These are phyloP conservation scores for Alexandromys fortis DNA, from an alignment of 2,113 vertebrate species.

Conservation along the genomic window DNA sequence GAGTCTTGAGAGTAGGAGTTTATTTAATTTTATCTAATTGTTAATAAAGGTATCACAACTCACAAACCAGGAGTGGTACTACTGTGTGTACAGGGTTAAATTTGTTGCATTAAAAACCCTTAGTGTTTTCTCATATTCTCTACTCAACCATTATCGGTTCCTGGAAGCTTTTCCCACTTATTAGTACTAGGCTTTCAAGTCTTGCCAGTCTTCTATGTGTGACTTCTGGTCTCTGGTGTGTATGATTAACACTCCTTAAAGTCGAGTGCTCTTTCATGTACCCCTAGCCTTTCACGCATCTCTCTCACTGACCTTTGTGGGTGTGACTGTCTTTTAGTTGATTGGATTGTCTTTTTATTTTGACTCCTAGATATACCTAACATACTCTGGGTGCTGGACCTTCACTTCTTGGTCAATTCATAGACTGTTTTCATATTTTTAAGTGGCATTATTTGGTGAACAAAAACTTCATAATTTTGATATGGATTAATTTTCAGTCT, in stretches of 20 bases:
- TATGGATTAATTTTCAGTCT: not conserved
- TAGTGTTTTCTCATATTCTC: not conserved
- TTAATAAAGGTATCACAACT: not conserved
- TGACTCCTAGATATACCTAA: not conserved
- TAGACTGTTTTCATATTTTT: not conserved
- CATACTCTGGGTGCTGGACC: not conserved
- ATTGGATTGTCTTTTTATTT: not conserved
- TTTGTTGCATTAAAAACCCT: not conserved
- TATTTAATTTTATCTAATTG: not conserved
- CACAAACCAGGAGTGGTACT: not conserved
- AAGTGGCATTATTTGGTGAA: constrained; percentile 24
- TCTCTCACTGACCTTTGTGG: not conserved
- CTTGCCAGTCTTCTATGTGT: not conserved
- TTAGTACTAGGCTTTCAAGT: not conserved
- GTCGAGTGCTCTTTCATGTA: not conserved
- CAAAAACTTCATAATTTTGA: not conserved
- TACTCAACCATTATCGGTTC: not conserved
- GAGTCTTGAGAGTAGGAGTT: not conserved
- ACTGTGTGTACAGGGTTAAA: not conserved
- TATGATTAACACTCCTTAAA: not conserved
- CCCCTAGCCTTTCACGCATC: not conserved
- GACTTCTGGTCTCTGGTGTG: not conserved
- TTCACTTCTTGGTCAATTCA: not conserved
- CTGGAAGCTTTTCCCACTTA: not conserved
- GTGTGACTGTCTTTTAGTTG: not conserved